Base-by-base conservation (phyloP, 2,888 invertebrate species). In the Euplexia lucipara region DNA sequence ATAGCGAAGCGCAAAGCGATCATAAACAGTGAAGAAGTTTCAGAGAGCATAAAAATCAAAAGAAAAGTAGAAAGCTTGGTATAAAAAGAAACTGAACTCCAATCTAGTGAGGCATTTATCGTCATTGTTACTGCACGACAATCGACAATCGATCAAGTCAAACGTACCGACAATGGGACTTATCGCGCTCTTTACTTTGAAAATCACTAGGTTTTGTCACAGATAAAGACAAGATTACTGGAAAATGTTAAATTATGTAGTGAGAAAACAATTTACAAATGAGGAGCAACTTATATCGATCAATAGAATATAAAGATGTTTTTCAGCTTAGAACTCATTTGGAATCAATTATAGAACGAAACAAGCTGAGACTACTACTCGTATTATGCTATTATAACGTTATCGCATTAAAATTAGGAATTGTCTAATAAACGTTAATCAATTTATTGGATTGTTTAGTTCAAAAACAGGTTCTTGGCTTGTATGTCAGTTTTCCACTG, bases 101-200 rank as follows among this genome's bases (percentile, higher is more conserved):
- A 91, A 90, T 92, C 90, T 87, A 73, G 82, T 79, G 84, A 84
- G 86, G 89, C 91, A 91, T 91, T 91, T 83, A 84, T 88, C 90
- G 88, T 87, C 90, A 89, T 91, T 92, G 91, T 91, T 86, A 84
- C 79, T 65, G 75, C 72, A 79, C 86, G 89, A 88, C 89, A 88
- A 88, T 88, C 86, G 86, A 78, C 84, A 83, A 91, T 92, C 89
- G 85, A 91, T 92, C 92, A 90, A 85, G 80, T 80, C 57, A 63
- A 64, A 81, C 76, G 80, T 74, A 79, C 81, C 78, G 82, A 91
- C 89, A 91, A 91, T 86, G 81, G 87, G 77, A 84, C 86, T 89
- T 91, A 91, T 91, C 90, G 84, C 81, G 73, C 74, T 70, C 72
- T 80, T 78, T 80, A 82, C 69, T 79, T 81, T 78, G 80, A 75